These are phyloP conservation scores for Hemistola chrysoprasaria DNA, from an alignment of 2,888 invertebrate species.

Conservation along the genomic window DNA sequence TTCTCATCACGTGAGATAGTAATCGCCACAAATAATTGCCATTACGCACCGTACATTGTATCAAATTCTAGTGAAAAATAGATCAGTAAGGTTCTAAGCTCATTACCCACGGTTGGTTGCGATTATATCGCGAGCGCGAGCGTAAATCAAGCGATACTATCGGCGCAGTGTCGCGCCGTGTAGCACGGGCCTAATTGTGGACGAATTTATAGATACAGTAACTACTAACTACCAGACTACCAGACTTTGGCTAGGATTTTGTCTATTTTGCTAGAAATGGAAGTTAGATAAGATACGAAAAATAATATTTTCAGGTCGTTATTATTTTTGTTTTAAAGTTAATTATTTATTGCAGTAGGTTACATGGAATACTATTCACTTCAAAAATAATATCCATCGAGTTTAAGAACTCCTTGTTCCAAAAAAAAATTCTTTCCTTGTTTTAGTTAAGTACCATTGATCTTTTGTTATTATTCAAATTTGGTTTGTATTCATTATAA, in stretches of 20 bases:
- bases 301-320: too few species aligned
- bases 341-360: too few species aligned
- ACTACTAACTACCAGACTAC: slow-evolving; percentile 21
- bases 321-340: too few species aligned
- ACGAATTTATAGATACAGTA: slow-evolving; percentile 43
- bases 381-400: too few species aligned
- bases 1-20: too few species aligned
- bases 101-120: slow-evolving; percentile 56
- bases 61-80: slow-evolving; percentile 25
- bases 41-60: slow-evolving; percentile 6
- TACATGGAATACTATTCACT: too few species aligned
- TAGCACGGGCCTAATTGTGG: slow-evolving; percentile 64
- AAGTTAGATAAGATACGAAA: too few species aligned
- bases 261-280: neutral
- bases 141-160: slow-evolving; percentile 71
- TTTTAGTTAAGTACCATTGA: too few species aligned
- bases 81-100: slow-evolving; percentile 37
- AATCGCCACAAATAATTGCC: neutral
- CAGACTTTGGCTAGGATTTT: slow-evolving; percentile 1
- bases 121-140: slow-evolving; percentile 53
- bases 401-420: too few species aligned
- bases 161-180: slow-evolving; percentile 56
- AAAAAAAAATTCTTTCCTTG: too few species aligned
- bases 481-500: too few species aligned
- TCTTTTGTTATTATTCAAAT: too few species aligned